These are phyloP conservation scores for Zeuzera pyrina DNA, from an alignment of 2,888 invertebrate species.

Conservation along the genomic window DNA sequence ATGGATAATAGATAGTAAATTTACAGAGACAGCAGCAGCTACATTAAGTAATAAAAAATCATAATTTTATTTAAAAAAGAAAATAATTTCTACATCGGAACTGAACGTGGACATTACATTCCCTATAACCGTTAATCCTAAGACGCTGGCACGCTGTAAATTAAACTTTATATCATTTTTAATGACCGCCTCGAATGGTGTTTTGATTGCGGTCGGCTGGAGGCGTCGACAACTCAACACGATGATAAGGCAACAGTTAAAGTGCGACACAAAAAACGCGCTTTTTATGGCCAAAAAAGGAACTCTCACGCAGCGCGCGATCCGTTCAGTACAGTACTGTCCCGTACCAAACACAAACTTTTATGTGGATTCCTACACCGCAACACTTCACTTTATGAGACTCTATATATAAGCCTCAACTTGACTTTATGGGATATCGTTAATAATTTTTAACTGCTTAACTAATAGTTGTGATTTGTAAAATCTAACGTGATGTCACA, in stretches of 20 bases:
- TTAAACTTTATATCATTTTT: constrained; percentile 72
- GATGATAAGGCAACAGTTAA: constrained; percentile 66
- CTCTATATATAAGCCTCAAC: constrained; percentile 43
- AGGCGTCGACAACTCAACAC: constrained; percentile 73
- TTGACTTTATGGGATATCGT: constrained; percentile 43
- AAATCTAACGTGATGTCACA: constrained; percentile 21
- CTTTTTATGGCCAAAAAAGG: constrained; percentile 59
- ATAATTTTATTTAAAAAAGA: constrained; percentile 47
- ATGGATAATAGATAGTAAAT: background rate
- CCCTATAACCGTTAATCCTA: constrained; percentile 62
- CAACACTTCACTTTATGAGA: constrained; percentile 57
- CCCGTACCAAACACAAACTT: constrained; percentile 32
- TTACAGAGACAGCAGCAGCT: background rate
- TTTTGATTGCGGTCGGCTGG: constrained; percentile 69
- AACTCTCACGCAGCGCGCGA: constrained; percentile 29
- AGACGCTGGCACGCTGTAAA: constrained; percentile 56
- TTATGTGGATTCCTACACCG: constrained; percentile 58
- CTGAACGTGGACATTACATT: constrained; percentile 54
- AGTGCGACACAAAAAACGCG: constrained; percentile 58
- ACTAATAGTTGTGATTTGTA: constrained; percentile 37
- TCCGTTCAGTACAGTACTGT: constrained; percentile 10
- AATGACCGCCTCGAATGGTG: constrained; percentile 65
- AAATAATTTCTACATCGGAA: constrained; percentile 48
- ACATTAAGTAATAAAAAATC: too few relatives aligned
- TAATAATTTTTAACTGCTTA: constrained; percentile 48